Evolutionary conservation across 1,140 invertebrate genomes (phyloP).

Genomic region (Tribolium castaneum): DNA sequence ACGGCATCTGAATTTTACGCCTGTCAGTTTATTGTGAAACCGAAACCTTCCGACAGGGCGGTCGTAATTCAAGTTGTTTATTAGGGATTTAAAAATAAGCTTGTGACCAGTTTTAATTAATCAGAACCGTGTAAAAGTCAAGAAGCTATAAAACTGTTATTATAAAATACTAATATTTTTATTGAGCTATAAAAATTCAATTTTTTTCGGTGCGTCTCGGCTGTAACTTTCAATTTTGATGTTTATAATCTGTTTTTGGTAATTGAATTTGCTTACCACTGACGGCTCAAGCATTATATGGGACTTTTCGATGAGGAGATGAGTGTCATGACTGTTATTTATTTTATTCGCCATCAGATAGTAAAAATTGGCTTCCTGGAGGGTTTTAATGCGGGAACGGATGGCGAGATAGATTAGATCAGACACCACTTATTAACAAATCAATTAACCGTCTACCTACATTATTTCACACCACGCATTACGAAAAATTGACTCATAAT

Average conservation of each 20-base stretch:
- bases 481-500: background rate
- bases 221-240: conserved; percentile 11
- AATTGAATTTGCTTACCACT: conserved; percentile 31
- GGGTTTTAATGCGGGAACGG: background rate
- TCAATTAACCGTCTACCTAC: background rate
- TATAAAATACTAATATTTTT: conserved; percentile 37
- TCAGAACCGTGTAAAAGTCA: conserved; percentile 35
- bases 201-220: conserved; percentile 9
- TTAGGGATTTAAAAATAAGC: conserved; percentile 37
- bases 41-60: conserved; percentile 33
- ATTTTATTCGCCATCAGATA: conserved; percentile 1
- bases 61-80: conserved; percentile 34
- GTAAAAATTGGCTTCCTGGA: conserved; percentile 1
- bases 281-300: background rate
- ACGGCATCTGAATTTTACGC: conserved; percentile 37
- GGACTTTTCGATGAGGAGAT: background rate
- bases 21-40: conserved; percentile 28
- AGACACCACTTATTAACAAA: conserved; percentile 2
- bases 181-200: conserved; percentile 33
- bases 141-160: conserved; percentile 40
- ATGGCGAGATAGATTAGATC: background rate
- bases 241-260: conserved; percentile 34
- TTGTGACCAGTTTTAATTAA: conserved; percentile 40
- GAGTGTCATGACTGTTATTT: background rate
- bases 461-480: background rate